Base-by-base conservation (phyloP, 2,888 invertebrate genomes). In the Drosophila putrida region DNA sequence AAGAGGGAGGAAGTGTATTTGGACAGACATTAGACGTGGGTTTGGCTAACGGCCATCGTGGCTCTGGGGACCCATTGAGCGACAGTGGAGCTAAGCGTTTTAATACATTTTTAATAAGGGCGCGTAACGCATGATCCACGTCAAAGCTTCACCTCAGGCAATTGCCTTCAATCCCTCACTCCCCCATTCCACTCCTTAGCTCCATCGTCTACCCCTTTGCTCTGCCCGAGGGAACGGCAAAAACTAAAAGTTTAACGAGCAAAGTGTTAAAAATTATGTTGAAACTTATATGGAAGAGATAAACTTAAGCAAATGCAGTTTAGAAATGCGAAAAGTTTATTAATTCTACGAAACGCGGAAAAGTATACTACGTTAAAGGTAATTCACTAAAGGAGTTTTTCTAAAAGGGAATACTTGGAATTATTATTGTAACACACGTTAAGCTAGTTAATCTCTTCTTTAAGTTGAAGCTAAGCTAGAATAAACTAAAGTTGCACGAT, bases 51-150 rank as follows among this genome's bases (percentile, higher is more conserved):
- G 35, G 55, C 38, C 39, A 28, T 8, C 35, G 13, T 36, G 43
- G 25, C 77, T 58, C 51, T 6, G 35, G 59, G 68, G 63, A 57
- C 25, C 36, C 63, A 51, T 53, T 57, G 51, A 33, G 51, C 53
- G 28, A 62, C 66, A 49, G 51, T 46, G 61, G 27, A 70, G 62
- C 51, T 77, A 76, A 78, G 76, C 78, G 78, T 60, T 79, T 67
- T 47, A 70, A 70, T 79, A 54, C 72, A 75, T 73, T 75, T 79
- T 78, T 75, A 79, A 78, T 73, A 69, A 78, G 69, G 46, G n/a
- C 33, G 55, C 69, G 44, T 46, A 47, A 62, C 41, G 67, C 47
- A 13, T 58, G 49, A 53, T 50, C 41, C 71, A 62, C 64, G 43
- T 55, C 64, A 75, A 60, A 80, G 64, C 15, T 25, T 27, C 28